Base-by-base conservation (phyloP, 1,140 invertebrate species). In the Diploscapter pachys region DNA sequence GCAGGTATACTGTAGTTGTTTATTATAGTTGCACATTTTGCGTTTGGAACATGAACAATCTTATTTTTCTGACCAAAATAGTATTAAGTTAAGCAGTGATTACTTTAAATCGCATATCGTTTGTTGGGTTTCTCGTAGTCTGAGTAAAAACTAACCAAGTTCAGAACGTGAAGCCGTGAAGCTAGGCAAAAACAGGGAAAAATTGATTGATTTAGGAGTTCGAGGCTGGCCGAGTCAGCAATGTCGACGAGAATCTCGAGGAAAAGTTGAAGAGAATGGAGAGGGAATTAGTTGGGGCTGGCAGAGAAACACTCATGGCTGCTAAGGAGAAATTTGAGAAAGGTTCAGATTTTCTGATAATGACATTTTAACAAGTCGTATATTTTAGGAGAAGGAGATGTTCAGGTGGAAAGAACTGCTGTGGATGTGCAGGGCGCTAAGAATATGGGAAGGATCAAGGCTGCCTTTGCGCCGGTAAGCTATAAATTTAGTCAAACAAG, bases 251-350 rank as follows among this genome's bases (percentile, higher is more conserved):
- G 69, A 80, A 79, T 55, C 62, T 80, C 48, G 77, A 80, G 69
- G 78, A 80, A 50, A 75, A 74, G 48, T 64, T 78, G 74, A 78
- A 78, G 64, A 72, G 68, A 57, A 77, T 77, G 70, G 78, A 78
- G 70, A 76, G 68, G 52, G 73, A 78, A 59, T 56, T 80, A 6
- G 63, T 57, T 76, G 81, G 83, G 68, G 71, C 84, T 50, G 82
- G 82, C 61, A 83, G 84, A 53, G 82, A 82, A 63, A 80, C 80
- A 11, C 61, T 83, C 57, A 70, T 78, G 4, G 63, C 49, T 59
- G 83, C 85, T 51, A 83, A 83, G 71, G 76, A 81, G 71, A 81
- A 80, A 81, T 82, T 9, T 4, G 75, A 31, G 1, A 31, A 31
- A 81, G 82, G 80, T 82, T 9, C 3, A 71, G 31, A 31, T 31